These are phyloP conservation scores for Haliclona indistincta DNA, from an alignment of 37 sponge, comb jelly and placozoan species.

Conservation along the genomic window DNA sequence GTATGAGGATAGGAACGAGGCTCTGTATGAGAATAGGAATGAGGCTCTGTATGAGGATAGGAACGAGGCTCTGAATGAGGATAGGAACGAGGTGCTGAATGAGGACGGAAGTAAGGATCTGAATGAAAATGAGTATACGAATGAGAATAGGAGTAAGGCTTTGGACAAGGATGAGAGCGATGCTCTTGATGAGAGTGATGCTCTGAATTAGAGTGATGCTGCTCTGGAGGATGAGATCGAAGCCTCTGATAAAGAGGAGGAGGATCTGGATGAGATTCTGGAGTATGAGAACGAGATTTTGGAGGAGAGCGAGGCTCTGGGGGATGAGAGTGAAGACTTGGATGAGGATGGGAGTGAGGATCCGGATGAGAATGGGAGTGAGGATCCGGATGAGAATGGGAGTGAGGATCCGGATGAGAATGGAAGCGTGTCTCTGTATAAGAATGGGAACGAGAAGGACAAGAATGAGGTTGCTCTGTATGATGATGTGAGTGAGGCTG, in stretches of 20 bases:
- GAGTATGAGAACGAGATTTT: background rate
- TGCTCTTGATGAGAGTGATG: background rate
- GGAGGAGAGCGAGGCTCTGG: background rate
- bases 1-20: background rate
- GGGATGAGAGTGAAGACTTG: background rate
- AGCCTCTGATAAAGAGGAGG: too few relatives aligned
- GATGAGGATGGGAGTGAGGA: background rate
- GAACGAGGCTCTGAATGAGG: background rate
- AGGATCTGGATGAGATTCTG: background rate
- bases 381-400: background rate
- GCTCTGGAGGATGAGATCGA: background rate
- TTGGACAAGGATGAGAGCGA: background rate
- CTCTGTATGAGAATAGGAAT: background rate
- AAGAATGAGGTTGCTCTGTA: background rate
- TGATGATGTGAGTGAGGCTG: background rate
- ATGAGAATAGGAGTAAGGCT: background rate
- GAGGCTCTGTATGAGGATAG: background rate
- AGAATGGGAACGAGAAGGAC: background rate
- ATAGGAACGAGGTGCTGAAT: background rate
- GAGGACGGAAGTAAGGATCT: too few relatives aligned
- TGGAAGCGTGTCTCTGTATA: background rate
- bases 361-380: background rate
- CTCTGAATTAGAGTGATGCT: background rate
- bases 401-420: background rate
- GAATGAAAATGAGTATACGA: too few relatives aligned